phyloP scores from a whole-genome alignment of 2,797 vertebrate genomes.

The Pelobates cultripes region DNA sequence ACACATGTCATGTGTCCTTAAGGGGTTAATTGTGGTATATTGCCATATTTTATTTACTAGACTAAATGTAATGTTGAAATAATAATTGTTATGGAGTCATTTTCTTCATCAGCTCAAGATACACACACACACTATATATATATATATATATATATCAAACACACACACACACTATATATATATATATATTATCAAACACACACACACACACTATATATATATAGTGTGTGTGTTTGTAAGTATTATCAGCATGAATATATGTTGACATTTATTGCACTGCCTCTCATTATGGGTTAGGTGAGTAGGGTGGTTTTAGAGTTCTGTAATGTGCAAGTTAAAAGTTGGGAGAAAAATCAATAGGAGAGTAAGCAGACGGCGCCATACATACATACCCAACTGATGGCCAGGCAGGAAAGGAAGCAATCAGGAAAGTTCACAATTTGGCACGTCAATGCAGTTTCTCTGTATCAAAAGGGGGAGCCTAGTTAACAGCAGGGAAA shows the following conservation, averaged over 20 bases:
- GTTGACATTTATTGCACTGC: slow-evolving; percentile 42
- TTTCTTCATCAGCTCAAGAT: too few relatives aligned
- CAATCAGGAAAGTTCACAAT: slow-evolving; percentile 59
- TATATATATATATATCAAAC: too few relatives aligned
- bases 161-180: background rate
- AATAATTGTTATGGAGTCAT: too few relatives aligned
- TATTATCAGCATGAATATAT: slow-evolving; percentile 32
- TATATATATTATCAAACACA: too few relatives aligned
- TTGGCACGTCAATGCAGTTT: slow-evolving; percentile 73
- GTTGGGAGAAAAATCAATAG: slow-evolving; percentile 54
- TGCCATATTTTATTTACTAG: too few relatives aligned
- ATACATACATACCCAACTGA: slow-evolving; percentile 51
- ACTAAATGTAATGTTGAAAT: too few relatives aligned
- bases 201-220: slow-evolving; percentile 4
- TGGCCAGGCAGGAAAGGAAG: slow-evolving; percentile 45
- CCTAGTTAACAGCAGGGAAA: slow-evolving; percentile 26
- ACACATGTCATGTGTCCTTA: too few relatives aligned
- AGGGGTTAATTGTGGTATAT: too few relatives aligned
- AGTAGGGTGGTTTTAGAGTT: slow-evolving; percentile 54
- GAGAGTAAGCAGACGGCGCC: slow-evolving; percentile 54
- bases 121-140: too few relatives aligned
- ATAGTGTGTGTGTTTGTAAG: slow-evolving; percentile 16
- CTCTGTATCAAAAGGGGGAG: slow-evolving; percentile 30
- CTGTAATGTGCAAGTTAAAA: slow-evolving; percentile 50
- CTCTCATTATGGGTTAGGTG: slow-evolving; percentile 51